Conservation (phyloP, 2,113 vertebrate genomes). For the Lamprotornis superbus region DNA sequence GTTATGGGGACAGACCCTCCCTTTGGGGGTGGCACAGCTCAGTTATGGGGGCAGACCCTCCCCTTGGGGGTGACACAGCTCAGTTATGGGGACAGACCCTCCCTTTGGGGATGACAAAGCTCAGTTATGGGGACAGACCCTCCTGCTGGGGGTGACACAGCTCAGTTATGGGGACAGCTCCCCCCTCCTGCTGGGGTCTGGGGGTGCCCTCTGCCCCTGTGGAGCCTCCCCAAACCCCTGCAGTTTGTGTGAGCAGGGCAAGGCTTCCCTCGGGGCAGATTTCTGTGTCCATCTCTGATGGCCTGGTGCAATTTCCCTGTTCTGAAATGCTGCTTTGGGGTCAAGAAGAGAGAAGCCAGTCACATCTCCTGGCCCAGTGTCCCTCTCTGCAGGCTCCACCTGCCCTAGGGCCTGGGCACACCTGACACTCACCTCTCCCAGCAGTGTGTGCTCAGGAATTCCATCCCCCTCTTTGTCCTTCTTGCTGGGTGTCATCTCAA, state of each 20-base stretch:
- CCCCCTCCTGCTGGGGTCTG: neutral
- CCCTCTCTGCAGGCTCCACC: neutral
- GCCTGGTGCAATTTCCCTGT: neutral
- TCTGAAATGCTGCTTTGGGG: neutral
- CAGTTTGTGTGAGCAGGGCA: neutral
- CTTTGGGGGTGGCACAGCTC: too few species aligned
- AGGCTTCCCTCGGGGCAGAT: rapidly evolving
- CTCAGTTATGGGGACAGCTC: too few species aligned
- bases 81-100: too few species aligned
- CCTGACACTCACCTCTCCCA: neutral
- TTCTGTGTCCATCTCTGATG: neutral
- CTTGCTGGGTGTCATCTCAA: neutral
- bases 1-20: neutral
- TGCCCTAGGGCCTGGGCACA: neutral
- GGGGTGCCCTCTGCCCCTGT: neutral
- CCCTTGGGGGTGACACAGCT: neutral
- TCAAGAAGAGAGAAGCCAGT: neutral
- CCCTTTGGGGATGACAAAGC: neutral
- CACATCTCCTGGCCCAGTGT: neutral
- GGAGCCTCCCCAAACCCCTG: neutral
- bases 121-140: neutral
- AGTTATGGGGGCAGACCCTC: too few species aligned
- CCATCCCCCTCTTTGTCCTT: neutral
- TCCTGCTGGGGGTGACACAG: neutral
- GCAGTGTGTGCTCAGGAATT: neutral